phyloP scores from a whole-genome alignment of 2,888 invertebrate genomes.

The Cabera pusaria region DNA sequence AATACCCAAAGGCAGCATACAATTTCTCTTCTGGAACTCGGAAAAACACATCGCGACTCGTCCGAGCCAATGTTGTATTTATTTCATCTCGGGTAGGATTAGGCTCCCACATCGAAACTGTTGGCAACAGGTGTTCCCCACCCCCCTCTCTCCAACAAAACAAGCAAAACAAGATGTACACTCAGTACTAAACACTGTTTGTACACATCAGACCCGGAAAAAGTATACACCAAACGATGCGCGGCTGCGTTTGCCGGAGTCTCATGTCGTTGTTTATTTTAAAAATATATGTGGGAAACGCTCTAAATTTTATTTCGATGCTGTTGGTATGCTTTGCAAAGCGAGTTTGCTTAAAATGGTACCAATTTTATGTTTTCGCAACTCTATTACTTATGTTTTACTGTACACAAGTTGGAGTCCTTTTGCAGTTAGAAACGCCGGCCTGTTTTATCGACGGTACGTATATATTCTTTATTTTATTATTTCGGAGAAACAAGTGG shows the following conservation, averaged over 20 bases:
- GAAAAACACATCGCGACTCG: conserved; percentile 49
- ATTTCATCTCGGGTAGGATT: conserved; percentile 73
- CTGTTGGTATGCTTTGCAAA: too few species aligned
- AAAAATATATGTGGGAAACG: not conserved
- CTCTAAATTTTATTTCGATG: too few species aligned
- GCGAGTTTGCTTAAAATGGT: too few species aligned
- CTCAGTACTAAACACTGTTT: conserved; percentile 60
- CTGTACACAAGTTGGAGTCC: too few species aligned
- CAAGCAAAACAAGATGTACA: conserved; percentile 62
- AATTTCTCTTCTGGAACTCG: conserved; percentile 27
- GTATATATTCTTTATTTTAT: too few species aligned
- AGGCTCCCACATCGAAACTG: conserved; percentile 60
- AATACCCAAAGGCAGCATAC: conserved; percentile 28
- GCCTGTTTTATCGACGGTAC: too few species aligned
- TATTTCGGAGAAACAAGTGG: too few species aligned
- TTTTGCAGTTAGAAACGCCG: too few species aligned
- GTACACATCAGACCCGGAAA: conserved; percentile 54
- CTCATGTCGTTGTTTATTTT: not conserved
- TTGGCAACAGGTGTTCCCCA: conserved; percentile 69
- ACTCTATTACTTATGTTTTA: too few species aligned
- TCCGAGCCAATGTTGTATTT: conserved; percentile 64
- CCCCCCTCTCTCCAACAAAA: conserved; percentile 44
- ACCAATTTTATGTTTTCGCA: too few species aligned
- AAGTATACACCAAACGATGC: conserved; percentile 43
- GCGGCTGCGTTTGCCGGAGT: conserved; percentile 1